Evolutionary conservation across 1,140 invertebrate genomes (phyloP).

Genomic region (Andrena cerasifolii): DNA sequence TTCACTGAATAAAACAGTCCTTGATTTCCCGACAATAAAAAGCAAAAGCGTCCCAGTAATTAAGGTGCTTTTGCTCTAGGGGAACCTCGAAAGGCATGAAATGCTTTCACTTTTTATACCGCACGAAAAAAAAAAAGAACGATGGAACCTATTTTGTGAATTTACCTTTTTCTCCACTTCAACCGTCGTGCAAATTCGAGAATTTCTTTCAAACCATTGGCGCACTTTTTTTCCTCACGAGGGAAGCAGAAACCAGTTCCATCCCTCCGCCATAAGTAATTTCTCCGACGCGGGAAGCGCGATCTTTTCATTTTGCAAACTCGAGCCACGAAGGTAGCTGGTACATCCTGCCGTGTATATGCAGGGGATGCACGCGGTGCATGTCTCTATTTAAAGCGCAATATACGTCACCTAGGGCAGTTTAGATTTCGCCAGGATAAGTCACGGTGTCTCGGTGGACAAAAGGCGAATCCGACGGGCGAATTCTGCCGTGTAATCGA

Average conservation of each 20-base stretch:
- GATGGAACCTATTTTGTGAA: neutral
- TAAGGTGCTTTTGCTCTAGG: neutral
- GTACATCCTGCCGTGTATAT: neutral
- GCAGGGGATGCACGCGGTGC: neutral
- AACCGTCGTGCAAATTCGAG: no score
- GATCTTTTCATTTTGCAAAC: neutral
- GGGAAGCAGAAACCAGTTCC: neutral
- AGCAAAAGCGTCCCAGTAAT: neutral
- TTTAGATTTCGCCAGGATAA: slow-evolving; percentile 12
- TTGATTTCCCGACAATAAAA: neutral
- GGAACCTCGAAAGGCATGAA: neutral
- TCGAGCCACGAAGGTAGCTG: no score
- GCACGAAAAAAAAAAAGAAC: no score
- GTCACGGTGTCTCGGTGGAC: neutral
- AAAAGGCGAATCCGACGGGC: neutral
- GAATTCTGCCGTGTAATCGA: neutral
- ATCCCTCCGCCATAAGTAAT: neutral
- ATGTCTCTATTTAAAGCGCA: slow-evolving; percentile 18
- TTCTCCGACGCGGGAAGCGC: neutral
- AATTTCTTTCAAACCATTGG: no score
- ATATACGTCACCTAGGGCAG: slow-evolving; percentile 10
- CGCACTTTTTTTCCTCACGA: no score
- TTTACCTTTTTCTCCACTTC: no score
- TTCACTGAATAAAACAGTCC: neutral
- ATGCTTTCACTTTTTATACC: no score